phyloP scores from a whole-genome alignment of 2,113 vertebrate species.

The Agelaius phoeniceus region DNA sequence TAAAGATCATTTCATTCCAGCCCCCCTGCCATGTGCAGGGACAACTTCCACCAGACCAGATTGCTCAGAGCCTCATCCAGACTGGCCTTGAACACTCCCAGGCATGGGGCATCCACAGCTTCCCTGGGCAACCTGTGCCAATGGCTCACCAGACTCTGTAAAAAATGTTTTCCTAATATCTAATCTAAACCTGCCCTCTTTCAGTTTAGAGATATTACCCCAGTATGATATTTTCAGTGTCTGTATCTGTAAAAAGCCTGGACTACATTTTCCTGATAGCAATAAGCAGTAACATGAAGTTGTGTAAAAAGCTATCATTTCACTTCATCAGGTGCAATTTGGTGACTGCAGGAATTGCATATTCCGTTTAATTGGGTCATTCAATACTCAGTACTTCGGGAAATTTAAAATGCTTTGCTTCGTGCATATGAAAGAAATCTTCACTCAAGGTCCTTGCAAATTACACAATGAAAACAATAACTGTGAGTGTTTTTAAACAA shows the following conservation, averaged over 20 bases:
- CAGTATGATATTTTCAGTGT: not conserved
- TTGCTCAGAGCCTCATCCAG: not conserved
- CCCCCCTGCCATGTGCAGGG: not conserved
- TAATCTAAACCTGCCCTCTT: not conserved
- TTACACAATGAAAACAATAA: not conserved
- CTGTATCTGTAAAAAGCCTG: not conserved
- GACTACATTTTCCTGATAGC: not conserved
- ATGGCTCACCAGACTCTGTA: not conserved
- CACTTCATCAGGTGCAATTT: not conserved
- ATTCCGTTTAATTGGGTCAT: not conserved
- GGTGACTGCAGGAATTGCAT: not conserved
- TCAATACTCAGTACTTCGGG: not conserved
- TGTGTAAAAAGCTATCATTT: not conserved
- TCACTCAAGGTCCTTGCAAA: not conserved
- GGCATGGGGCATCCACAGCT: not conserved
- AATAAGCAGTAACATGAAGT: not conserved
- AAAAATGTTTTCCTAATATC: not conserved
- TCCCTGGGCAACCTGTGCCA: not conserved
- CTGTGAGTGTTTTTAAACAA: not conserved
- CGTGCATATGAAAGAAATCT: not conserved
- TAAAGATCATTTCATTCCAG: not conserved
- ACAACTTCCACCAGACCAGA: rapidly evolving
- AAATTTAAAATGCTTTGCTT: not conserved
- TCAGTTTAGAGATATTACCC: not conserved
- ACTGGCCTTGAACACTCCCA: not conserved